Base-by-base conservation (phyloP, 2,113 vertebrate genomes). In the Ochotona princeps region DNA sequence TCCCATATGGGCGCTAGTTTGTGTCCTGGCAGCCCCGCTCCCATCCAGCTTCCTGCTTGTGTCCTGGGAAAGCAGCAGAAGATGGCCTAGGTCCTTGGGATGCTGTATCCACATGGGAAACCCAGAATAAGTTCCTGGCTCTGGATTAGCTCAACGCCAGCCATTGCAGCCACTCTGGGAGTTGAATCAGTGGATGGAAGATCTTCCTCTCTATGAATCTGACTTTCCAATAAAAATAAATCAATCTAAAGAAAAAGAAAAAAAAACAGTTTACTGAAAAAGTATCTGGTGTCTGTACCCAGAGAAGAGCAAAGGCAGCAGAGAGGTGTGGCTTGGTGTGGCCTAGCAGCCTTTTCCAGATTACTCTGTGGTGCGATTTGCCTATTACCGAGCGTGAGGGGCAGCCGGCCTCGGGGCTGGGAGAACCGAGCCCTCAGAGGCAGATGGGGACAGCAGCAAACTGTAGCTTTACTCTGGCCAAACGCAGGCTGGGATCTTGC, bases 401-500 rank as follows among this genome's bases (percentile, higher is more conserved):
- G 44, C 78, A 75, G 8, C 73, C 74, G 14, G 66, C 73, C 0
- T 2, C 13, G 10, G 28, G 44, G 61, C 67, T 30, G 57, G 25
- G 57, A 70, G 88, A 49, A 83, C 47, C 1, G 7, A 44, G 76
- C 66, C 67, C 4, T 7, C 0, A 63, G 65, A 57, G 84, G 81
- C 81, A 83, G 87, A 87, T 76, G 85, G 75, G 88, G 69, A 61
- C 28, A 21, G 47, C 66, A 86, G 38, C 32, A 69, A 67, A 87
- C 73, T 35, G 87, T 47, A 78, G 79, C 3, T 6, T 65, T 47
- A 30, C 65, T 67, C n/a, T 2, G 35, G 84, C 80, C 89, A 89
- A 92, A 70, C 21, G 82, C 74, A 74, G 51, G 60, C 84, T 70
- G 88, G 93, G 94, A 79, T 87, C 90, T 91, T 0, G 78, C 95